Evolutionary conservation across 2,113 vertebrate genomes (phyloP).

Genomic region (Phalacrocorax pelagicus): DNA sequence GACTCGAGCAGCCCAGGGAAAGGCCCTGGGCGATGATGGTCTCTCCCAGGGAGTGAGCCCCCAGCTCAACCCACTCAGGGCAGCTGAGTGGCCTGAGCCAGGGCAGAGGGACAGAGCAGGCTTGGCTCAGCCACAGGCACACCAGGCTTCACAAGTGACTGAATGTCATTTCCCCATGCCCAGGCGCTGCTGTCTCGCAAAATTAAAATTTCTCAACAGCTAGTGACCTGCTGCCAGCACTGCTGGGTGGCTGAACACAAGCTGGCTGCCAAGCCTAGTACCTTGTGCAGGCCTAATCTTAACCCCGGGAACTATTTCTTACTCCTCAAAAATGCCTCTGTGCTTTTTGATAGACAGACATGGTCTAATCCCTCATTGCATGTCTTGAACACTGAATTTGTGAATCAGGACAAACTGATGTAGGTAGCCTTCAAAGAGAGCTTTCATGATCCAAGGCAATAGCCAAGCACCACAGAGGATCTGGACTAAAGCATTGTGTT

Average conservation of each 20-base stretch:
- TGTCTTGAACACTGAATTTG: neutral
- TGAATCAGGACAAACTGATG: neutral
- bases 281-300: neutral
- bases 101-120: neutral
- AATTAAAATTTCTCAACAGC: neutral
- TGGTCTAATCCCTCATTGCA: neutral
- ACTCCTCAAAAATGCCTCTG: neutral
- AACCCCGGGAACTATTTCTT: neutral
- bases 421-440: neutral
- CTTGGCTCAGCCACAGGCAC: neutral
- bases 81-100: neutral
- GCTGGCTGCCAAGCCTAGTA: neutral
- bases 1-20: neutral
- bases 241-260: neutral
- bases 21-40: neutral
- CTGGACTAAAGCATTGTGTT: neutral
- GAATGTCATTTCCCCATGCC: neutral
- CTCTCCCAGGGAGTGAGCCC: neutral
- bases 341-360: fast-evolving
- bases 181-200: neutral
- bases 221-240: neutral
- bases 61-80: neutral
- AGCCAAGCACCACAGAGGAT: neutral
- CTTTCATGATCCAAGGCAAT: neutral
- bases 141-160: neutral